These are phyloP conservation scores for Smithornis capensis DNA, from an alignment of 2,113 vertebrate genomes.

Conservation along the genomic window DNA sequence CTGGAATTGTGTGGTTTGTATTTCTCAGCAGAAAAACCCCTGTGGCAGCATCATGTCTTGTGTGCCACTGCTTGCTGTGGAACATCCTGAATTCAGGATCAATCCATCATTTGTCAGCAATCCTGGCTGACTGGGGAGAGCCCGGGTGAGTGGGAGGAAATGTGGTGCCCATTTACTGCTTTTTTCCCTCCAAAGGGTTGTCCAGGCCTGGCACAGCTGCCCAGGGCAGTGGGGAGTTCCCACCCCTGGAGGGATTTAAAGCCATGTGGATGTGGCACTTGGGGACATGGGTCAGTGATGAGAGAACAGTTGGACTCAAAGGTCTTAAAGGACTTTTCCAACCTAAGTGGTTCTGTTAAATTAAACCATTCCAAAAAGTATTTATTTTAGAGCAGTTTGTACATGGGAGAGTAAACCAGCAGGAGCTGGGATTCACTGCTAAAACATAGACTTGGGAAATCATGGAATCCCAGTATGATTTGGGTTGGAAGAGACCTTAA, in stretches of 20 bases:
- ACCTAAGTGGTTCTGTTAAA: not conserved
- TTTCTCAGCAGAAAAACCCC: not conserved
- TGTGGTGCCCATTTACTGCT: not conserved
- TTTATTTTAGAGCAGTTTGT: not conserved
- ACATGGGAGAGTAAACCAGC: not conserved
- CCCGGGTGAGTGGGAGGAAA: not conserved
- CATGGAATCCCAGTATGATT: not conserved
- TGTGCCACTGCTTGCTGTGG: not conserved
- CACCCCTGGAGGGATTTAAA: not conserved
- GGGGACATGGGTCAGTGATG: not conserved
- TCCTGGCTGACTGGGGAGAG: not conserved
- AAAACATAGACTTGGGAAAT: not conserved
- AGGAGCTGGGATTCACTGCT: not conserved
- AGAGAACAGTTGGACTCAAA: fast-evolving
- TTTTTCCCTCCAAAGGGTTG: not conserved
- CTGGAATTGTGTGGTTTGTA: not conserved
- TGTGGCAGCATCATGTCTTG: not conserved
- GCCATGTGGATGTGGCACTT: not conserved
- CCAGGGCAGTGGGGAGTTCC: not conserved
- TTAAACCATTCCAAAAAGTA: not conserved
- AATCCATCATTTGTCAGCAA: not conserved
- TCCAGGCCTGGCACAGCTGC: not conserved
- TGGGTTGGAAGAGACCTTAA: not conserved
- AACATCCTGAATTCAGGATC: not conserved
- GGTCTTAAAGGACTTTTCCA: not conserved